Base-by-base conservation (phyloP, 2,113 vertebrate species). In the Bolborhynchus lineola region DNA sequence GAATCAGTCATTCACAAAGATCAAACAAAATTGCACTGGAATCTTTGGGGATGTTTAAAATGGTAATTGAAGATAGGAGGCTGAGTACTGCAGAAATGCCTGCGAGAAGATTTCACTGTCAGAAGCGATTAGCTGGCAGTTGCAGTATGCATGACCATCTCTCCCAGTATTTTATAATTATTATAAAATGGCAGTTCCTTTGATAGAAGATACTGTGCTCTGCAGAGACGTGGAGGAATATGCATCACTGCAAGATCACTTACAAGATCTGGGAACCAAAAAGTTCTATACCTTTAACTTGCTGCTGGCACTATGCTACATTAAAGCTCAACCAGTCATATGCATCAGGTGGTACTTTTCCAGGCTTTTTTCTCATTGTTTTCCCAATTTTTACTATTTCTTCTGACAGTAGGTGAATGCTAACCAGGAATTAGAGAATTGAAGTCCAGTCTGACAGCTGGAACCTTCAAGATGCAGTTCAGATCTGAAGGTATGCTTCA, bases 1-100 rank as follows among this genome's bases (percentile, higher is more conserved):
- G 26, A 83, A 86, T 60, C 26, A 44, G 41, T 35, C 2, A 4
- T 70, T 86, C 60, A 80, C 52, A 80, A 78, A 62, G 44, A 69
- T 39, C 44, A 88, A 70, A 81, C 52, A 75, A 90, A 83, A 92
- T 14, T 47, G 39, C 35, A 68, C 55, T 83, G 82, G 78, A 90
- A 63, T 81, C 50, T 62, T 60, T 41, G 33, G n/a, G 53, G 63
- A 74, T 77, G 62, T 81, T 81, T 86, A 70, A 77, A 92, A 35
- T 31, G 20, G 33, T 71, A 89, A 82, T 13, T 93, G 42, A 92
- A 78, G 41, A 53, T 5, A 88, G 25, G 16, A 77, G 55, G 23
- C 68, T 23, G 28, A 77, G 23, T 63, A 77, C 23, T 59, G 41
- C 10, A 60, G 59, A 72, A 94, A 80, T 35, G 9, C 31, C 52